Conservation (phyloP, 1,140 invertebrate species). For the Aphelinus atriplicis region DNA sequence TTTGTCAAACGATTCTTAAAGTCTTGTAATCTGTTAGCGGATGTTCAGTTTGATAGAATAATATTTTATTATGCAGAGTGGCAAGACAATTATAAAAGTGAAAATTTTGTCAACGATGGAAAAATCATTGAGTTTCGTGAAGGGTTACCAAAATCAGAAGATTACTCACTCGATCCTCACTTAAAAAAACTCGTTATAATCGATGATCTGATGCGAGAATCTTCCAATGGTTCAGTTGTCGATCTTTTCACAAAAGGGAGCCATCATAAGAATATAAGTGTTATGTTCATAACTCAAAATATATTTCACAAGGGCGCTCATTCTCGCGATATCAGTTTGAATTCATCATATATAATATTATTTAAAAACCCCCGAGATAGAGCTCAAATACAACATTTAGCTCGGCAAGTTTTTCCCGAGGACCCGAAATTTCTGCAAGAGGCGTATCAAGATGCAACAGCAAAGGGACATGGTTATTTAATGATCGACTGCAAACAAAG, state of each 20-base stretch:
- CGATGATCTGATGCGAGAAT: conserved; percentile 58
- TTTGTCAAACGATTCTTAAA: conserved; percentile 16
- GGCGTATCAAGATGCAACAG: conserved; percentile 56
- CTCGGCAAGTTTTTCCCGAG: conserved; percentile 54
- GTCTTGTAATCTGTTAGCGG: background rate
- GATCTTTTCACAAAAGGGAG: conserved; percentile 61
- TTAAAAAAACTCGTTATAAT: conserved; percentile 43
- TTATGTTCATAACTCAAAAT: conserved; percentile 62
- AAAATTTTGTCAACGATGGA: background rate
- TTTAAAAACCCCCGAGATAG: conserved; percentile 62
- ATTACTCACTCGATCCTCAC: conserved; percentile 32
- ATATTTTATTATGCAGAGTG: conserved; percentile 32
- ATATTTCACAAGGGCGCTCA: conserved; percentile 57
- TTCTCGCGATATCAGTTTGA: conserved; percentile 55
- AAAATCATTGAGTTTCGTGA: conserved; percentile 27
- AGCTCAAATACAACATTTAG: conserved; percentile 56
- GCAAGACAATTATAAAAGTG: conserved; percentile 13
- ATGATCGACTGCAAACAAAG: conserved; percentile 45
- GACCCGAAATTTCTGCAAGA: conserved; percentile 58
- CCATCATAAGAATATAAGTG: conserved; percentile 58
- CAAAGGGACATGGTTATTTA: conserved; percentile 52
- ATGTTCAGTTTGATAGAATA: background rate
- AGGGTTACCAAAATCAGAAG: conserved; percentile 21
- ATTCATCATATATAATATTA: conserved; percentile 55
- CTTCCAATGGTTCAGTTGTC: conserved; percentile 49